phyloP scores from a whole-genome alignment of 2,113 vertebrate species.

The Spheniscus mendiculus region DNA sequence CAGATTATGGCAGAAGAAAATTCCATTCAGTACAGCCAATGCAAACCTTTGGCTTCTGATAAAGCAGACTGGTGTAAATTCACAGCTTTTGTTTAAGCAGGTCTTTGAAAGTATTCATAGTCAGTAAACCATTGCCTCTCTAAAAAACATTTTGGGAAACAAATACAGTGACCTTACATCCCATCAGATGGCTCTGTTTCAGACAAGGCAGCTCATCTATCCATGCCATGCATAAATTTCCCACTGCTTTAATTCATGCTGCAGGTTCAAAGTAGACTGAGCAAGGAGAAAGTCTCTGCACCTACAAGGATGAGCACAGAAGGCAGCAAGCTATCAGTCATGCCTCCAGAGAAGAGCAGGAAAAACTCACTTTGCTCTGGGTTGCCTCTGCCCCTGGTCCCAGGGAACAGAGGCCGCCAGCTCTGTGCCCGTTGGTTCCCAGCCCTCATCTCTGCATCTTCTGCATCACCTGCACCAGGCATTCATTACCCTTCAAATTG shows the following conservation, averaged over 20 bases:
- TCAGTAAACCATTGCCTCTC: neutral
- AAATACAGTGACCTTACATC: neutral
- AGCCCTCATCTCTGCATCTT: neutral
- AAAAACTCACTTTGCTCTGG: neutral
- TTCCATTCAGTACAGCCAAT: neutral
- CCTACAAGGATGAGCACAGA: neutral
- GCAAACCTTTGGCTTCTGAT: neutral
- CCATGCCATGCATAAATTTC: neutral
- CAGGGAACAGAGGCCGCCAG: neutral
- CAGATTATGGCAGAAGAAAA: neutral
- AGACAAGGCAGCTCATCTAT: neutral
- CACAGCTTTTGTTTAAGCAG: neutral
- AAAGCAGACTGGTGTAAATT: neutral
- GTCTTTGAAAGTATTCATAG: neutral
- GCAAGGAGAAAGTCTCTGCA: neutral
- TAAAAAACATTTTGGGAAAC: neutral
- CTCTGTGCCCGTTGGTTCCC: rapidly evolving
- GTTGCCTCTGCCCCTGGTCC: neutral
- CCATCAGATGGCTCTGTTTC: neutral
- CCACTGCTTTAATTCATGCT: neutral
- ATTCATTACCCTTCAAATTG: neutral
- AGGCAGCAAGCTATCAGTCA: neutral
- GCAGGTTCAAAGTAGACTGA: neutral
- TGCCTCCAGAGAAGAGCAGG: neutral
- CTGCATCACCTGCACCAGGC: neutral